These are phyloP conservation scores for Drosophila mettleri DNA, from an alignment of 2,888 invertebrate species.

Conservation along the genomic window DNA sequence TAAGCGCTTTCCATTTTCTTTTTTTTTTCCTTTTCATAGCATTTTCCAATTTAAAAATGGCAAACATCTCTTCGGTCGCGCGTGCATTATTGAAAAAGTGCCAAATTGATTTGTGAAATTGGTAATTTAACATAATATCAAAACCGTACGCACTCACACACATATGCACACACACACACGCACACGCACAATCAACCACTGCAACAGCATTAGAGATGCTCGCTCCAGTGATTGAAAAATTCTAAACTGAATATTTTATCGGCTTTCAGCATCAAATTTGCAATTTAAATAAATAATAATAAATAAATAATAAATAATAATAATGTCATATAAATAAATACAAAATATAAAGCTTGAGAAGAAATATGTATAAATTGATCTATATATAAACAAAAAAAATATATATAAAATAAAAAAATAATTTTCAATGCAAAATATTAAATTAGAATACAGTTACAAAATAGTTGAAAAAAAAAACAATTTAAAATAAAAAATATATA, in stretches of 20 bases:
- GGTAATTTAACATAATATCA: conserved; percentile 68
- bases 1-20: conserved; percentile 42
- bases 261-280: background rate
- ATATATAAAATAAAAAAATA: too few species aligned
- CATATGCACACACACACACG: conserved; percentile 10
- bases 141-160: background rate
- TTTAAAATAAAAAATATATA: too few species aligned
- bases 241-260: background rate
- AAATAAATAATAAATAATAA: too few species aligned
- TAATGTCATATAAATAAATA: too few species aligned
- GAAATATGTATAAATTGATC: too few species aligned
- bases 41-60: conserved; percentile 70
- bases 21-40: conserved; percentile 35
- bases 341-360: too few species aligned
- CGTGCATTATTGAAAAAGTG: conserved; percentile 47
- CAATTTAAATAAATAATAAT: too few species aligned
- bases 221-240: conserved; percentile 1
- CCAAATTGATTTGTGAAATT: conserved; percentile 66
- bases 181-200: conserved; percentile 2
- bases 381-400: too few species aligned
- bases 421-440: too few species aligned
- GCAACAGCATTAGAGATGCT: conserved; percentile 38
- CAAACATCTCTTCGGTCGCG: conserved; percentile 22
- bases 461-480: too few species aligned
- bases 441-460: too few species aligned